These are phyloP conservation scores for Nannobrachium achirus DNA, from an alignment of 2,113 vertebrate genomes.

Conservation along the genomic window DNA sequence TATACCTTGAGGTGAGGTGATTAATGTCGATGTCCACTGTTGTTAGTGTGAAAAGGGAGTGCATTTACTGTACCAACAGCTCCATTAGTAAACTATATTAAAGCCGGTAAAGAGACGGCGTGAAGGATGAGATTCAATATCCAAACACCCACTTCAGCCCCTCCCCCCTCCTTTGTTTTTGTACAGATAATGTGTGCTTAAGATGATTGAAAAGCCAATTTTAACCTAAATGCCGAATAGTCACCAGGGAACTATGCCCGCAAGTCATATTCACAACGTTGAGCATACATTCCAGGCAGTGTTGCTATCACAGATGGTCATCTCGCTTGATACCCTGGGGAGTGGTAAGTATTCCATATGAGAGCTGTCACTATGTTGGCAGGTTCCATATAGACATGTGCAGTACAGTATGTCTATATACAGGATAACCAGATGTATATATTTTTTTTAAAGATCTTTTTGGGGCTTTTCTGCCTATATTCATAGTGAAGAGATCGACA, in stretches of 20 bases:
- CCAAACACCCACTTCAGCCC: neutral
- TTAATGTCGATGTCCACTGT: neutral
- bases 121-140: neutral
- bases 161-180: neutral
- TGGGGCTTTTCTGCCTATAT: no score
- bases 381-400: constrained; percentile 44
- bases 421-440: constrained; percentile 23
- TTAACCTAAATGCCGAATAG: neutral
- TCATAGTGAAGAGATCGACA: no score
- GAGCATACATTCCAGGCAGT: constrained; percentile 8
- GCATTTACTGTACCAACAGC: neutral
- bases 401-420: constrained; percentile 11
- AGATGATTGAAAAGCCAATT: constrained; percentile 4
- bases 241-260: neutral
- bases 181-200: neutral
- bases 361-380: constrained; percentile 16
- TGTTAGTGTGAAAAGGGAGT: neutral
- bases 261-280: constrained; percentile 14
- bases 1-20: neutral
- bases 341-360: constrained; percentile 27
- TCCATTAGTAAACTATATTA: neutral
- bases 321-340: constrained; percentile 15
- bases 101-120: neutral
- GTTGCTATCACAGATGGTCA: constrained; percentile 42
- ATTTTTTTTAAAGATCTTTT: no score